A percentile compares a stretch with the other conserved stretches of the same genome.
phyloP scores from a whole-genome alignment of 2,888 invertebrate species.

The Drosophila koepferae region DNA sequence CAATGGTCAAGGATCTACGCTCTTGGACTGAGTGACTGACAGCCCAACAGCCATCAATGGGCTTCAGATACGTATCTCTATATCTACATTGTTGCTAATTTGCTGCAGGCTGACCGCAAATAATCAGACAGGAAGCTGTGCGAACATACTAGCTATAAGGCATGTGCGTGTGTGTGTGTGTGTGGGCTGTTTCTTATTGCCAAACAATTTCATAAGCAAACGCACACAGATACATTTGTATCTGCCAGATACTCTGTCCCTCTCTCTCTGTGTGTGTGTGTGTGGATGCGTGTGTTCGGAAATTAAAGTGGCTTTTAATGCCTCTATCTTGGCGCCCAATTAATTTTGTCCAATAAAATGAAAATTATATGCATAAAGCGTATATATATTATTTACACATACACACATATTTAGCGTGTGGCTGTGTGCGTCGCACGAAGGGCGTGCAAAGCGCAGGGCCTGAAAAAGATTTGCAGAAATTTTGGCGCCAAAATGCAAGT shows the following conservation, averaged over 20 bases:
- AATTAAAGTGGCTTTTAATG: conserved; percentile 74
- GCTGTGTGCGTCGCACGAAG: conserved; percentile 59
- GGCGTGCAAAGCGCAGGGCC: conserved; percentile 69
- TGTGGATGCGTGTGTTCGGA: conserved; percentile 56
- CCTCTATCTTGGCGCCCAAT: conserved; percentile 78
- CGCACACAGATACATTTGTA: conserved; percentile 14
- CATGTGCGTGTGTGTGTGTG: conserved; percentile 19
- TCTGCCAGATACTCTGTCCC: conserved; percentile 4
- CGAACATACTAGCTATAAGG: conserved; percentile 9
- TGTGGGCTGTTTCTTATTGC: conserved; percentile 44
- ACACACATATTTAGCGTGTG: conserved; percentile 8
- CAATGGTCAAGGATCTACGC: conserved; percentile 72
- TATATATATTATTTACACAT: conserved; percentile 37
- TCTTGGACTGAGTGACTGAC: conserved; percentile 45
- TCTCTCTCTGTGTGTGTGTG: neutral
- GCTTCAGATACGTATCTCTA: conserved; percentile 14
- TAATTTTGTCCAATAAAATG: conserved; percentile 76
- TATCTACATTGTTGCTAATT: conserved; percentile 69
- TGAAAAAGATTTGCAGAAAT: conserved; percentile 82
- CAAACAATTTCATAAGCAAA: conserved; percentile 68
- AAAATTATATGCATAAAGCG: conserved; percentile 73
- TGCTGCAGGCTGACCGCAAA: conserved; percentile 71
- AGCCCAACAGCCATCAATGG: conserved; percentile 24
- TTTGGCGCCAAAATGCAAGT: conserved; percentile 83
- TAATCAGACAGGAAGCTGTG: conserved; percentile 70